These are phyloP conservation scores for Lithobates pipiens DNA, from an alignment of 2,797 vertebrate genomes.

Conservation along the genomic window DNA sequence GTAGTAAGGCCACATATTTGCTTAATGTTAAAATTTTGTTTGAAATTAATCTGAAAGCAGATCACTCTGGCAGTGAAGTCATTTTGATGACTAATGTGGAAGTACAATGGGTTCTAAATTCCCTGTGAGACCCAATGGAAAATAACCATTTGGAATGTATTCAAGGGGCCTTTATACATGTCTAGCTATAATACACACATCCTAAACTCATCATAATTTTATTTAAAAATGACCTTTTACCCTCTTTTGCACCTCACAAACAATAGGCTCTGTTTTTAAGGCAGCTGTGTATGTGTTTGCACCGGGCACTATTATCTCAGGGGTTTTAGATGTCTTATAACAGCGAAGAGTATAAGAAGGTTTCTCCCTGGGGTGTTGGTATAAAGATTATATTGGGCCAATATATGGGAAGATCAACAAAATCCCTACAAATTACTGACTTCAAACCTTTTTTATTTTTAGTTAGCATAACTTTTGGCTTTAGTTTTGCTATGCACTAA, in stretches of 20 bases:
- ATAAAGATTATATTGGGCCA: neutral
- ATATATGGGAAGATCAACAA: neutral
- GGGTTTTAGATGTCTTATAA: neutral
- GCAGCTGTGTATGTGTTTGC: neutral
- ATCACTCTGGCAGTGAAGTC: constrained; percentile 37
- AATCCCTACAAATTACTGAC: neutral
- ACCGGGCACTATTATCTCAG: neutral
- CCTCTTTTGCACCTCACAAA: neutral
- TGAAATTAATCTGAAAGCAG: constrained; percentile 9
- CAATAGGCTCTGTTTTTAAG: neutral
- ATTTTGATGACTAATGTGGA: neutral
- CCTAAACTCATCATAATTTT: neutral
- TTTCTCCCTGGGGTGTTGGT: neutral
- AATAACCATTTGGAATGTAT: constrained; percentile 33
- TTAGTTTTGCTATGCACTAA: too few species aligned
- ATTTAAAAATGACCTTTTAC: neutral
- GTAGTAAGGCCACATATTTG: constrained; percentile 47
- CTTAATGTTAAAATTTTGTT: constrained; percentile 10
- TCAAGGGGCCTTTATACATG: neutral
- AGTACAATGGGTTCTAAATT: neutral
- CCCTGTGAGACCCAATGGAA: neutral
- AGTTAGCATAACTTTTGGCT: neutral
- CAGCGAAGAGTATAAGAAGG: neutral
- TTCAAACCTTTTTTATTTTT: neutral
- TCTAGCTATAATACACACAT: neutral